Evolutionary conservation across 92 coral and sea anemone genomes (phyloP), one percentile per base, ranked within the genome.

Genomic region (Galaxea fascicularis): DNA sequence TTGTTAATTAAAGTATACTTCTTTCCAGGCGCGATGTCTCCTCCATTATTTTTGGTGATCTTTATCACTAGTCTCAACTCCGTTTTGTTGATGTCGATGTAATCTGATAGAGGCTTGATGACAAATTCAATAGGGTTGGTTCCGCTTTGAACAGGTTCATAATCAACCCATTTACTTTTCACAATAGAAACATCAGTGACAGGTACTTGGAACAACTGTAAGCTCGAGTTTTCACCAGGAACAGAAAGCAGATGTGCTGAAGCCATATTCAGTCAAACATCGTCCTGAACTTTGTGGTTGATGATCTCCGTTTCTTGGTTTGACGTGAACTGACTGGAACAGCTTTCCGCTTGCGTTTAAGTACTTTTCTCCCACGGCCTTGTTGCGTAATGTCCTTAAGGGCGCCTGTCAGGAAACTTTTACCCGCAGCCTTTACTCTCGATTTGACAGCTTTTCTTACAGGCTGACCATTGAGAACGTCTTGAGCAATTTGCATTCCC

Each of bases 51-150:
- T 4, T 78, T 62, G 18, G 25, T 71, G 0, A 86, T 73, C 20
- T 54, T 22, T n/a, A 86, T 73, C 68, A 70, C 71, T 13, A 86
- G 54, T 31, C 67, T 53, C 13, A 86, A 30, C 20, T 67, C 73
- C 16, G 89, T 53, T 16, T 78, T 86, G 71, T 71, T 62, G 11
- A 86, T 35, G 29, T 86, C 86, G 9, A 79, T 86, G 60, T 71
- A 86, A 0, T 49, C 81, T 73, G 79, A 57, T 3, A 76, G 39
- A 24, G 88, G 66, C 0, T 67, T 74, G n/a, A 82, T 56, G 70
- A 68, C 57, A 25, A 82, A 87, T 28, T 87, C 87, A 18, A 58
- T 30, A 3, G 91, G 91, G 0, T 70, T 45, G 46, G 82, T 24
- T 8, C 90, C 86, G 0, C 29, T 71, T 51, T 79, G 85, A 25